Evolutionary conservation across 1,140 invertebrate species (phyloP), one percentile per base, ranked within the genome.

Genomic region (Drosophila bipectinata): DNA sequence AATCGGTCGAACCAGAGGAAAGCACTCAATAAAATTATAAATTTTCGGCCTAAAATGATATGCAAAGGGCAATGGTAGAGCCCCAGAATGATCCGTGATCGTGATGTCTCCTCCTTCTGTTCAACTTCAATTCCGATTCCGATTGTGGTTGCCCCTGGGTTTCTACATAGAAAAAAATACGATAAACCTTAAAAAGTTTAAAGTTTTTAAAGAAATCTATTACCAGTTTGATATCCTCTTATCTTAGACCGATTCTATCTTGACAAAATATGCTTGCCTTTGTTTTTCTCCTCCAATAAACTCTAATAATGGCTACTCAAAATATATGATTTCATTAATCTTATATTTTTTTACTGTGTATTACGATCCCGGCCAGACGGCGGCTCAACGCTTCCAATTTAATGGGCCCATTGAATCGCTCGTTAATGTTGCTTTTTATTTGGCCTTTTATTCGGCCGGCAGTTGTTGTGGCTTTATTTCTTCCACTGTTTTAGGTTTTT

Each of bases 351-450:
- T 7, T 14, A 3, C 14, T 67, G 63, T 14, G 32, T 30, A 39
- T 37, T 62, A n/a, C 63, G 79, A 64, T 72, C 58, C 56, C 83
- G 72, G 49, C 69, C 74, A 75, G 78, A 79, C 81, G 59, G 74
- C 74, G 79, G 63, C 72, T 74, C 73, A 57, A 59, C 61, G 61
- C 64, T 73, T 71, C 76, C 68, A 56, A 66, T 71, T 88, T 89
- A 88, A 88, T 88, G 83, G 83, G 71, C 79, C 79, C 61, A 88
- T 88, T 64, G 79, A 88, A 88, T 87, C 76, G 83, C 63, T 84
- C 84, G 79, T 88, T 88, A 88, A 83, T 88, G 83, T 83, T 88
- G 72, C 72, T 72, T 84, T 88, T 88, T 88, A 89, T 88, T 88
- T 89, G 59, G 62, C 66, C 74, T 87, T 87, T 85, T 87, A 77